These are phyloP conservation scores for Atrina japonica DNA, from an alignment of 2,888 invertebrate species.

Conservation along the genomic window DNA sequence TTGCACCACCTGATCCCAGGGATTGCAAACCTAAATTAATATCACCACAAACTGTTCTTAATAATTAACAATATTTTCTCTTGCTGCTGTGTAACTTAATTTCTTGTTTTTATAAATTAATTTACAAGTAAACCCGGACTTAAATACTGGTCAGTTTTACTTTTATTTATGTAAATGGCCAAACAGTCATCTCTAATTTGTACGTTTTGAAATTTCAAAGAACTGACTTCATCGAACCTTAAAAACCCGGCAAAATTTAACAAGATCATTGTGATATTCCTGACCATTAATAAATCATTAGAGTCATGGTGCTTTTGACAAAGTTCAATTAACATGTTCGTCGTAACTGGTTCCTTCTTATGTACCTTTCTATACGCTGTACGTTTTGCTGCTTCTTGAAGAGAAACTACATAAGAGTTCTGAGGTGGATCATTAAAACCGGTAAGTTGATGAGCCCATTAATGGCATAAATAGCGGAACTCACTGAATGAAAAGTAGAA, in stretches of 20 bases:
- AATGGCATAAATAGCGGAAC: conserved; percentile 38
- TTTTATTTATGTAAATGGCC: conserved; percentile 35
- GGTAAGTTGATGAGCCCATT: conserved; percentile 38
- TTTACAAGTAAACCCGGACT: conserved; percentile 30
- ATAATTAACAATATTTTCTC: conserved; percentile 30
- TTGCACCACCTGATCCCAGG: conserved; percentile 43
- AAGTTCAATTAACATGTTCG: conserved; percentile 30
- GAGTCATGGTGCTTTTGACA: conserved; percentile 23
- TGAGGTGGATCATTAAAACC: conserved; percentile 32
- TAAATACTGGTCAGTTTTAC: conserved; percentile 39
- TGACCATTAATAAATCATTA: conserved; percentile 11
- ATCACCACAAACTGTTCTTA: conserved; percentile 22
- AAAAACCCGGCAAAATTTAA: conserved; percentile 30
- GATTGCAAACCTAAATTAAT: conserved; percentile 47
- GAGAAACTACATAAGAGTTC: conserved; percentile 26
- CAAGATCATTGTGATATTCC: conserved; percentile 25
- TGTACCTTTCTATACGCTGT: conserved; percentile 27
- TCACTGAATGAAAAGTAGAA: conserved; percentile 22
- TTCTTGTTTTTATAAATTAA: conserved; percentile 45
- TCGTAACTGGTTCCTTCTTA: conserved; percentile 37
- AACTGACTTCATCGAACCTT: conserved; percentile 5
- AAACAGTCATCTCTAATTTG: conserved; percentile 32
- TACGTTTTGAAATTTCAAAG: conserved; percentile 15
- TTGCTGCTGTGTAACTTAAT: conserved; percentile 48
- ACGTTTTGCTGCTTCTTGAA: conserved; percentile 38